Evolutionary conservation across 1,140 invertebrate genomes (phyloP), one percentile per base, ranked within the genome.

Genomic region (Megathymus violae): DNA sequence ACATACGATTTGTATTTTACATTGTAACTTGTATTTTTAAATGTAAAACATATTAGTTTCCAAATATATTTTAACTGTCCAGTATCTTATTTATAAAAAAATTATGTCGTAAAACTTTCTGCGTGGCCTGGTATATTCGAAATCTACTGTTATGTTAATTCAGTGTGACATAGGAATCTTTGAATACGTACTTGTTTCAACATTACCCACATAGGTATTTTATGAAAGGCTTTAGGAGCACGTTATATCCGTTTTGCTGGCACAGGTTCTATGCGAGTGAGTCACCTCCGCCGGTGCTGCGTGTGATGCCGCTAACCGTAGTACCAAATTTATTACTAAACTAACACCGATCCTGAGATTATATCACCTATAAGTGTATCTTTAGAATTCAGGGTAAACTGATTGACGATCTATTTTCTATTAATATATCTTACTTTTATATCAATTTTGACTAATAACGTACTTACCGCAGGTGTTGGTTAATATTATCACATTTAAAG

Each of bases 311-410:
- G 50, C 48, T 40, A 51, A 40, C 48, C 48, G 31, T 52, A 40
- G 17, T 54, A 36, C 50, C 36, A 41, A 54, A 54, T 52, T 52
- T 52, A 54, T 54, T 41, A 54, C 50, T 41, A 25, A 54, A 11
- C 11, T 19, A 19, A 36, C 51, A 41, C 19, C 4, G 38, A 43
- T 40, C 7, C 19, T 43, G 38, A 13, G 38, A 9, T 41, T 38
- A 19, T 54, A 19, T 38, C 19, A 27, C 27, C 38, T 54, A 22
- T 10, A 13, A 43, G 10, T 43, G 9, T 54, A 54, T 43, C 38
- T 54, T 54, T 10, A 3, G 16, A 22, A 27, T 43, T 31, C 7
- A 9, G 3, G 3, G 27, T 5, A 31, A 31, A 4, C 27, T 6
- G 7, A 31, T 31, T 31, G 27, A 9, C 7, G 27, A 31, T 31